phyloP scores from a whole-genome alignment of 1,140 invertebrate genomes.

The Dufourea novaeangliae region DNA sequence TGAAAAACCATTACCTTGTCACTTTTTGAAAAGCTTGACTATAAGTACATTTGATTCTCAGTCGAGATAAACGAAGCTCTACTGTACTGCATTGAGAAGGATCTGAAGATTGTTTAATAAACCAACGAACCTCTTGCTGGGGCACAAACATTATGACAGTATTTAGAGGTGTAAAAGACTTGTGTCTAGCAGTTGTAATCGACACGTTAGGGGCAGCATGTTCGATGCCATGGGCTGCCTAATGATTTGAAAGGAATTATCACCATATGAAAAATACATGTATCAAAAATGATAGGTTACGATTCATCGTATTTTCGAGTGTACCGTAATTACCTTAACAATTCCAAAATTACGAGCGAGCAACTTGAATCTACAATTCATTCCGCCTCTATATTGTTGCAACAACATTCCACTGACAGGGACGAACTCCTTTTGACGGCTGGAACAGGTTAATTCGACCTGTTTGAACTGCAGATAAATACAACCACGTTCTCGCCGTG shows the following conservation, averaged over 20 bases:
- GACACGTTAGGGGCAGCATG: conserved; percentile 48
- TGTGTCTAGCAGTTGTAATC: conserved; percentile 78
- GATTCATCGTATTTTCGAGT: not conserved
- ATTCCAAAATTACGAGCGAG: conserved; percentile 61
- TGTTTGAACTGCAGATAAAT: not conserved
- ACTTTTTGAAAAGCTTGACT: no score
- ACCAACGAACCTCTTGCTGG: conserved; percentile 92
- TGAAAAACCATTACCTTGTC: conserved; percentile 73
- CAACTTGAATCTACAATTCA: conserved; percentile 53
- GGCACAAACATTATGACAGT: conserved; percentile 98
- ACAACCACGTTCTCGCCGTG: not conserved
- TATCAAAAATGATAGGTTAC: not conserved
- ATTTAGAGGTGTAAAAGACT: conserved; percentile 91
- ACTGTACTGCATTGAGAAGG: not conserved
- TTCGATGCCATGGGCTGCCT: conserved; percentile 55
- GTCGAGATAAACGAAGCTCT: no score
- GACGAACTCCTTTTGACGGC: not conserved
- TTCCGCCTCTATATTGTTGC: conserved; percentile 41
- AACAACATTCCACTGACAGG: conserved; percentile 13
- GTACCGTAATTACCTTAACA: conserved; percentile 54
- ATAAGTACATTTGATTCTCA: no score
- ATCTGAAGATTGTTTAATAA: conserved; percentile 1
- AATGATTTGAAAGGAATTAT: conserved; percentile 65
- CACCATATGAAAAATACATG: not conserved
- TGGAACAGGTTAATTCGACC: not conserved